phyloP scores from a whole-genome alignment of 2,888 invertebrate species.

The Lithophane socia region DNA sequence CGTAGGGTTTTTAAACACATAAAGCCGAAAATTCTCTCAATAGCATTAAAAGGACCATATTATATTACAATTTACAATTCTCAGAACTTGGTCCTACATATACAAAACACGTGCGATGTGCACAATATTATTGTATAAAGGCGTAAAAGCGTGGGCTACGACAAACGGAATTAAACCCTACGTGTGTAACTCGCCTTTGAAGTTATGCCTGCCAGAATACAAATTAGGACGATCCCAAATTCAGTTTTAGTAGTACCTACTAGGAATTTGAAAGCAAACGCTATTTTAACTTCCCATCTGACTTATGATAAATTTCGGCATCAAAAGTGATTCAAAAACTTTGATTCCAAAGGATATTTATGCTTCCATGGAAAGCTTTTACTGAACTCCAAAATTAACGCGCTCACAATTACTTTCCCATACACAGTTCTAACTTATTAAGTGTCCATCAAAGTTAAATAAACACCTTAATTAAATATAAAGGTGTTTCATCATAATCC shows the following conservation, averaged over 20 bases:
- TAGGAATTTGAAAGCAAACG: conserved; percentile 13
- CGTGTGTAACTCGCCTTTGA: conserved; percentile 22
- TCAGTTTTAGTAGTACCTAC: conserved; percentile 1
- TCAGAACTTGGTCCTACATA: neutral
- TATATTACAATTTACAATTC: conserved; percentile 8
- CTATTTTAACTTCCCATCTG: conserved; percentile 1
- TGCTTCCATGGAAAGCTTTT: neutral
- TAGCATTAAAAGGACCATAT: neutral
- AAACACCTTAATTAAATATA: conserved; percentile 2
- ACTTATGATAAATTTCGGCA: conserved; percentile 6
- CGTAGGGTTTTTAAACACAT: neutral
- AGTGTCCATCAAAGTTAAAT: conserved; percentile 13
- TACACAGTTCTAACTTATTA: conserved; percentile 5
- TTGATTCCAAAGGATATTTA: neutral
- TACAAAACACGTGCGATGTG: conserved; percentile 8
- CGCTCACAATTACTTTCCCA: neutral
- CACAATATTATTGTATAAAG: conserved; percentile 22
- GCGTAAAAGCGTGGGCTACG: conserved; percentile 2
- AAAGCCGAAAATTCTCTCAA: neutral
- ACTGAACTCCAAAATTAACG: conserved; percentile 14
- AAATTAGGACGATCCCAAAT: conserved; percentile 36
- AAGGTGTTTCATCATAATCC: conserved; percentile 28
- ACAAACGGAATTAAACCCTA: conserved; percentile 31
- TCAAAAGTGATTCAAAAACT: conserved; percentile 8
- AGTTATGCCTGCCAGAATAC: conserved; percentile 16